Base-by-base conservation (phyloP, 2,797 vertebrate species). In the Fratercula arctica region DNA sequence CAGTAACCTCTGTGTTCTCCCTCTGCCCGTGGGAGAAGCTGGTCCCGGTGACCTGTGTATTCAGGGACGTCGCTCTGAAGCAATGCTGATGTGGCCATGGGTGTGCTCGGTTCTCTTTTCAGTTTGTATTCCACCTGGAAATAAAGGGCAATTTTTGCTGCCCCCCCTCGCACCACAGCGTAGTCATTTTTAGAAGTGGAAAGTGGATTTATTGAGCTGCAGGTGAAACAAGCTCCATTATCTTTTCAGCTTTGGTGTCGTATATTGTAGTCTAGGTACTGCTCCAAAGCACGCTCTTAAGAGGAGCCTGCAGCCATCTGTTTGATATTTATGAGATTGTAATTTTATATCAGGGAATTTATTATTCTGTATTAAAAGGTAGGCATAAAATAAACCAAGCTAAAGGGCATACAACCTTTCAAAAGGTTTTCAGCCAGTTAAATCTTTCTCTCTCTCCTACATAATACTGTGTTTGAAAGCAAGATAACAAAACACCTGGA, bases 281-380 rank as follows among this genome's bases (percentile, higher is more conserved):
- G 51, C 75, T 93, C 79, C 74, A 86, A 76, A 95, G 73, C 29
- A 18, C 3, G 3, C 41, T 93, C 45, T 83, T 75, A 64, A 90
- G 79, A 85, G 66, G 54, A 94, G 80, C 93, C 93, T 81, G 35
- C 39, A 88, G 91, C 92, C 95, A 95, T 93, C 83, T 89, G 89
- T 95, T 94, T 94, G 88, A 96, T 96, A 96, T 96, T 94, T 94
- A 91, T 93, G 88, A 95, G 79, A 78, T 20, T 91, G 77, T 87
- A 94, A 93, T 96, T 96, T 94, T 95, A 84, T 95, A 95, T 92
- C 87, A 73, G 57, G n/a, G 85, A 91, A 87, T 93, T 95, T 95
- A 90, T 95, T 95, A 78, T 92, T 88, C 81, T 90, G 28, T 92
- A 92, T 93, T 93, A 94, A 95, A 97, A 96, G 88, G 39, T 24